Conservation (phyloP, 2,888 invertebrate genomes). For the Penaeus monodon region DNA sequence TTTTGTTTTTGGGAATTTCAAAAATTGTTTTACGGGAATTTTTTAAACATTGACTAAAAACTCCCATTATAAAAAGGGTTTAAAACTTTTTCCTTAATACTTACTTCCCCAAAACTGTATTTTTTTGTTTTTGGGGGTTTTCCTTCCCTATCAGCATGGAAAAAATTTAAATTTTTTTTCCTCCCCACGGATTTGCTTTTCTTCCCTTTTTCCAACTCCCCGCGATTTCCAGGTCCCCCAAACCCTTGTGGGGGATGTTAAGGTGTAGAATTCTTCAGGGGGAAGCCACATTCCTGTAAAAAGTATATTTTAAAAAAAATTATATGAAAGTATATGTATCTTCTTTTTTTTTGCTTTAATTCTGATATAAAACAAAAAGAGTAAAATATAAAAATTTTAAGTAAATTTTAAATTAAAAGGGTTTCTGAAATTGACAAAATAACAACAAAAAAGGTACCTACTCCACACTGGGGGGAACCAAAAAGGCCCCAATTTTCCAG, state of each 20-base stretch:
- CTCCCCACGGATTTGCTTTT: not conserved
- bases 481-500: no score
- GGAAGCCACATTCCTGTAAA: constrained; percentile 28
- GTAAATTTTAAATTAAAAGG: no score
- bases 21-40: not conserved
- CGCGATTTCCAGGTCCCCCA: constrained; percentile 49
- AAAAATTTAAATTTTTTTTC: not conserved
- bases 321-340: no score
- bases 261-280: constrained; percentile 42
- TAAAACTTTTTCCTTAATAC: not conserved
- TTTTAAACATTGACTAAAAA: not conserved
- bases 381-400: no score
- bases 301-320: no score
- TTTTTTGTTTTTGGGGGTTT: not conserved
- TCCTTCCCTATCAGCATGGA: not conserved
- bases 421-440: no score
- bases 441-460: no score
- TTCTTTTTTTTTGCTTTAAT: no score
- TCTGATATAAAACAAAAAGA: no score
- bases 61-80: not conserved
- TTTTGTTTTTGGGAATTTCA: not conserved
- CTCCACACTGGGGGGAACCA: no score
- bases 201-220: not conserved
- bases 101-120: constrained; percentile 8
- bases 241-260: constrained; percentile 45